A percentile compares a stretch with the other conserved stretches of the same genome.
Evolutionary conservation across 2,797 vertebrate genomes (phyloP).

Genomic region (Melanotaenia nigrans): DNA sequence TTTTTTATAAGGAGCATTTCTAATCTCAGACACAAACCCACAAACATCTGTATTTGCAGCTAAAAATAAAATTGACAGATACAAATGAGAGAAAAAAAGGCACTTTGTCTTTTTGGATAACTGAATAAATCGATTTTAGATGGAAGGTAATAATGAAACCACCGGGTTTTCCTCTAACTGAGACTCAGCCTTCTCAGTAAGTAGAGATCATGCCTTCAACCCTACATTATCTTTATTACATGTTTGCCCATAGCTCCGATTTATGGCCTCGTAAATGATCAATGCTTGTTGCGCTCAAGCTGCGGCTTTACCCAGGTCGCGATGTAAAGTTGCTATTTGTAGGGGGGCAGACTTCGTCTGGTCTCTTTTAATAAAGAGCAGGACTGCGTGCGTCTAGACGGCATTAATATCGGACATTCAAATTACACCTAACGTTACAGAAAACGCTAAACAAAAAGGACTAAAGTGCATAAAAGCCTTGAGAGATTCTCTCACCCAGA

Average conservation of each 20-base stretch:
- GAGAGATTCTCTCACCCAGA: constrained; percentile 22
- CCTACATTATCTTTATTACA: constrained; percentile 69
- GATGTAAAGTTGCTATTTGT: constrained; percentile 61
- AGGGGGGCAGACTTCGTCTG: constrained; percentile 32
- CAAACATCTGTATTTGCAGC: background rate
- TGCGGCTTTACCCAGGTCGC: constrained; percentile 27
- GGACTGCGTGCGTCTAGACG: constrained; percentile 66
- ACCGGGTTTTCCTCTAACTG: constrained; percentile 39
- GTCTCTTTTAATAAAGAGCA: constrained; percentile 40
- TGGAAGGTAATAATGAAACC: constrained; percentile 47
- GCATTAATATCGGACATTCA: constrained; percentile 50
- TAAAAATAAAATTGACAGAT: too few species aligned
- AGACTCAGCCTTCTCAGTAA: constrained; percentile 37
- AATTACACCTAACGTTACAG: constrained; percentile 44
- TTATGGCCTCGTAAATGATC: constrained; percentile 56
- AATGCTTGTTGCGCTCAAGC: constrained; percentile 68
- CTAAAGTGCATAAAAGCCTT: constrained; percentile 49
- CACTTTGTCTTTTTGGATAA: constrained; percentile 33
- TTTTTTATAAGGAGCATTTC: too few species aligned
- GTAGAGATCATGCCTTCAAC: constrained; percentile 62
- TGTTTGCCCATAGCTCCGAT: constrained; percentile 68
- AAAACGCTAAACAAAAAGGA: constrained; percentile 49
- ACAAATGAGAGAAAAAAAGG: background rate
- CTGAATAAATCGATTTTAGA: constrained; percentile 43
- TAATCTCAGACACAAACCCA: too few species aligned